phyloP scores from a whole-genome alignment of 2,888 invertebrate species.

The Lasioglossum lativentre region DNA sequence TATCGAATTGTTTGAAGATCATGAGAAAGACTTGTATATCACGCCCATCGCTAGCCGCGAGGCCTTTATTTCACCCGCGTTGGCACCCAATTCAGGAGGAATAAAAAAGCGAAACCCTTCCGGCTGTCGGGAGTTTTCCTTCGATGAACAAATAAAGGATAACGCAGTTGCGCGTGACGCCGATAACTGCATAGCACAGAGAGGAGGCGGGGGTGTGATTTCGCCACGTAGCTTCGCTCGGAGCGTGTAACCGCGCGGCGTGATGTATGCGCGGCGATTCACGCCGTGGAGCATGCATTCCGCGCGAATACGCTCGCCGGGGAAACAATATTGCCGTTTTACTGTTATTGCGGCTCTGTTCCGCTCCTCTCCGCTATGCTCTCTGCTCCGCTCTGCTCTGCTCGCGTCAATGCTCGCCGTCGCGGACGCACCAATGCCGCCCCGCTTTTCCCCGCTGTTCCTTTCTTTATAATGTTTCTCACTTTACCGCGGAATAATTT shows the following conservation, averaged over 20 bases:
- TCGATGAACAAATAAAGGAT: conserved; percentile 64
- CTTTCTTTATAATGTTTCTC: conserved; percentile 46
- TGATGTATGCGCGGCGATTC: conserved; percentile 37
- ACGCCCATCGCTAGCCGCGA: too few relatives aligned
- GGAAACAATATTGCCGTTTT: conserved; percentile 70
- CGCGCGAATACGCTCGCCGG: conserved; percentile 43
- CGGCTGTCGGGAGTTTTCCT: conserved; percentile 27
- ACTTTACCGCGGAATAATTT: conserved; percentile 59
- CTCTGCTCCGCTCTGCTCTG: too few relatives aligned
- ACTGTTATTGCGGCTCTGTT: conserved; percentile 64
- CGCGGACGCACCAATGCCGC: conserved; percentile 36
- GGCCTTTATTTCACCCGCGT: neutral
- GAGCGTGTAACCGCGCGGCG: conserved; percentile 38
- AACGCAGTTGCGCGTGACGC: conserved; percentile 46
- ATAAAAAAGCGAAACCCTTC: conserved; percentile 35
- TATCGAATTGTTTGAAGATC: too few relatives aligned
- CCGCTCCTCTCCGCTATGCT: too few relatives aligned
- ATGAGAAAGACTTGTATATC: too few relatives aligned
- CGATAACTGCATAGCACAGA: conserved; percentile 39
- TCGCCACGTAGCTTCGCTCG: conserved; percentile 33
- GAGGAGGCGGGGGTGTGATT: conserved; percentile 43
- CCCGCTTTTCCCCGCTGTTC: neutral
- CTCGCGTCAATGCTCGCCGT: conserved; percentile 40
- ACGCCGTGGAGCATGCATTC: conserved; percentile 42
- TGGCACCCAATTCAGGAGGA: conserved; percentile 8